Evolutionary conservation across 2,113 vertebrate genomes (phyloP), one percentile per base, ranked within the genome.

Genomic region (Centropus bengalensis): DNA sequence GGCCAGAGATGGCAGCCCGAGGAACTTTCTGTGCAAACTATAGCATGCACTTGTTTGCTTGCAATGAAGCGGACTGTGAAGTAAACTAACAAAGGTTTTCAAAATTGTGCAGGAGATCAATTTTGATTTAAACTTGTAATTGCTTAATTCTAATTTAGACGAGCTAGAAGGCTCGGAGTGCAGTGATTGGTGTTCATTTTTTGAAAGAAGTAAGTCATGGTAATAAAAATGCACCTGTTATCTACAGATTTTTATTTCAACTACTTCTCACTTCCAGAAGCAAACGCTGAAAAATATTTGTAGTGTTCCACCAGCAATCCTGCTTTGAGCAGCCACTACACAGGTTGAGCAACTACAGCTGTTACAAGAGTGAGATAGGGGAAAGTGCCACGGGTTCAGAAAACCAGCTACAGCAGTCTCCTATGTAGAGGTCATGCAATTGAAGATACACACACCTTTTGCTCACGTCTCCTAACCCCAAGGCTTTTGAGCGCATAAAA

Each of bases 291-390:
- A 5, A 6, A 19, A 7, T 30, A 44, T 44, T 59, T 22, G 14
- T 5, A 54, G 52, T 6, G n/a, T 51, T 89, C 47, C 52, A 68
- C 4, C 42, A 71, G 32, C 56, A 74, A 23, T 19, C 13, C 33
- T 51, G 52, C 68, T 86, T 67, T 81, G 23, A 66, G 63, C 63
- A 80, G 45, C 26, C 49, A 10, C 27, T 18, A 44, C 22, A 21
- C 8, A 52, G 30, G 45, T 4, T 66, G 47, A 59, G 26, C n/a
- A 42, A 56, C 64, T 6, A 23, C 12, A 62, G 73, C 3, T 55
- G 18, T 2, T 32, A 1, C 2, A 12, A 10, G 40, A 66, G 23
- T 3, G 8, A 66, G 64, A 73, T 0, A 0, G 27, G 16, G 59
- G 56, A 85, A 1, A 40, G 18, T 59, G 40, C 55, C 58, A 32